A percentile compares a stretch with the other conserved stretches of the same genome.
phyloP scores from a whole-genome alignment of 1,140 invertebrate species.

The Macrobrachium nipponense region DNA sequence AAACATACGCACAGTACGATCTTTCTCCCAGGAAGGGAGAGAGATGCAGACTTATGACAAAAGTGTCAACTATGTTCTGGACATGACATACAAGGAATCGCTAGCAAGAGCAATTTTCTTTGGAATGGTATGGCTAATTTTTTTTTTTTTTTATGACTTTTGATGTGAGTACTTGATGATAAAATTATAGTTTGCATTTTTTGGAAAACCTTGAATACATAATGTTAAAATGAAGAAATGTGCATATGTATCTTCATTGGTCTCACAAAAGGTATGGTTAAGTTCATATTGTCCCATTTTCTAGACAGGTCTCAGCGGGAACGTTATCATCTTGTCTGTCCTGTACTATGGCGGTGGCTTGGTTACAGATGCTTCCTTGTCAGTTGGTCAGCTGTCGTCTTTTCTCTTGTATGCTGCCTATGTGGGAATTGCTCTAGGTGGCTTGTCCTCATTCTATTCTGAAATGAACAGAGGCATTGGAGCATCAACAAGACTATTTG shows the following conservation, averaged over 20 bases:
- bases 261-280: too few species aligned
- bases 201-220: not conserved
- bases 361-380: constrained; percentile 84
- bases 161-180: constrained; percentile 3
- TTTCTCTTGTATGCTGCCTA: constrained; percentile 94
- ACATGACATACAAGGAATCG: constrained; percentile 88
- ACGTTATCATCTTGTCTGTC: constrained; percentile 90
- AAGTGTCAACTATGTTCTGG: constrained; percentile 81
- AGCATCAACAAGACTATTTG: constrained; percentile 87
- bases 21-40: constrained; percentile 86
- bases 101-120: constrained; percentile 90
- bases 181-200: not conserved
- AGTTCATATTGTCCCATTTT: not conserved
- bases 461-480: constrained; percentile 94
- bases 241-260: too few species aligned
- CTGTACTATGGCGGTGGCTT: constrained; percentile 93
- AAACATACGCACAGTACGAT: constrained; percentile 94
- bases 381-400: constrained; percentile 89
- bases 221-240: too few species aligned
- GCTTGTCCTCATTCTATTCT: constrained; percentile 88
- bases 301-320: constrained; percentile 92
- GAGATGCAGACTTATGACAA: constrained; percentile 80
- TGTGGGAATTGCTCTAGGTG: constrained; percentile 86
- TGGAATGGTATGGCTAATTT: constrained; percentile 78
- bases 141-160: constrained; percentile 1